Percentiles rank a stretch among this genome's conserved stretches.
Evolutionary conservation across 1,140 invertebrate genomes (phyloP).

Genomic region (Eurosta solidaginis): DNA sequence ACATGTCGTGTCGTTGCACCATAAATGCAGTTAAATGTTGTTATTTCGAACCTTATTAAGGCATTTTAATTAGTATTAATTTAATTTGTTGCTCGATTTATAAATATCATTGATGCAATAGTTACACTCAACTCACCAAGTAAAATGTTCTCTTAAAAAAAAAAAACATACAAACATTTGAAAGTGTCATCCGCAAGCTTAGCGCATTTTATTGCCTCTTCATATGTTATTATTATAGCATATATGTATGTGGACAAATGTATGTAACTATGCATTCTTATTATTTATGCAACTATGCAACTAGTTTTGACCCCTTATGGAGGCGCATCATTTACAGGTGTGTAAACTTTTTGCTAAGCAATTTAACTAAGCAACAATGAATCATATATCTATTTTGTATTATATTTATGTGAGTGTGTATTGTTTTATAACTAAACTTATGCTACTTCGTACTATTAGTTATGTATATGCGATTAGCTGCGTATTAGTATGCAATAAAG

Average conservation of each 20-base stretch:
- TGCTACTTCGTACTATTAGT: no score
- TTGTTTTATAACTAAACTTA: no score
- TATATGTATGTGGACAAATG: no score
- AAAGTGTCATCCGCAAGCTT: constrained; percentile 11
- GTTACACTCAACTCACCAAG: background rate
- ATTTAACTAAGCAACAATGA: background rate
- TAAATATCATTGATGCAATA: constrained; percentile 4
- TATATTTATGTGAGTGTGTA: no score
- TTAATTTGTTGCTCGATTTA: constrained; percentile 24
- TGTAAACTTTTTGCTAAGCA: constrained; percentile 8
- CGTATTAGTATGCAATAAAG: background rate
- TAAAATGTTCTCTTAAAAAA: background rate
- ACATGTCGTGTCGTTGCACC: constrained; percentile 1
- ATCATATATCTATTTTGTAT: background rate
- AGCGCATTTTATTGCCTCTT: no score
- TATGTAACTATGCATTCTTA: background rate
- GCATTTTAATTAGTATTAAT: background rate
- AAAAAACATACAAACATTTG: background rate
- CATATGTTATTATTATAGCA: background rate
- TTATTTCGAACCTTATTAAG: background rate
- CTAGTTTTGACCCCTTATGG: constrained; percentile 15
- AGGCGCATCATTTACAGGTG: constrained; percentile 3
- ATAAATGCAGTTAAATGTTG: background rate
- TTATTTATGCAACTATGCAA: constrained; percentile 20
- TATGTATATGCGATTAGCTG: no score